These are phyloP conservation scores for Xenus cinereus DNA, from an alignment of 2,113 vertebrate genomes.

Conservation along the genomic window DNA sequence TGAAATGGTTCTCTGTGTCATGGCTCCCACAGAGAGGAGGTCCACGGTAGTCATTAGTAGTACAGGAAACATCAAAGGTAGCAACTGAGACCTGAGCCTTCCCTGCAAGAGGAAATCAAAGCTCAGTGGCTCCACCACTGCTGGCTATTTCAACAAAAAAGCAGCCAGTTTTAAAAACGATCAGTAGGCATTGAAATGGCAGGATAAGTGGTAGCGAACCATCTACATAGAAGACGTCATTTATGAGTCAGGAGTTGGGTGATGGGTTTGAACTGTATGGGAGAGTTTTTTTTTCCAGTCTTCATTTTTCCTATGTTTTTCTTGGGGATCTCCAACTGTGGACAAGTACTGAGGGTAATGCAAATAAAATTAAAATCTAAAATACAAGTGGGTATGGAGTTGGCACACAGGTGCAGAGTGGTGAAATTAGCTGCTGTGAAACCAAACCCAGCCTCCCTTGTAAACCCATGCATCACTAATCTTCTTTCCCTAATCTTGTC, in stretches of 20 bases:
- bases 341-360: background rate
- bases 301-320: background rate
- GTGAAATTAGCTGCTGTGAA: background rate
- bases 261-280: background rate
- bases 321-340: background rate
- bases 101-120: constrained; percentile 46
- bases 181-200: background rate
- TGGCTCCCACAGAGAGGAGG: constrained; percentile 47
- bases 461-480: background rate
- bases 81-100: constrained; percentile 35
- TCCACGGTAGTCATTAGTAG: constrained; percentile 39
- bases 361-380: background rate
- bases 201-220: background rate
- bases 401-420: background rate
- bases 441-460: background rate
- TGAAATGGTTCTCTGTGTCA: constrained; percentile 40
- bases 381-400: background rate
- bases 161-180: background rate
- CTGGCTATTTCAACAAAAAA: constrained; percentile 40
- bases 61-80: constrained; percentile 52
- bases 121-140: constrained; percentile 9
- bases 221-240: background rate
- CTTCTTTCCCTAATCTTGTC: background rate
- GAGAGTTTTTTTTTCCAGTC: fast-evolving
- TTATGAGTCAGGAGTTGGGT: background rate